phyloP scores from a whole-genome alignment of 2,113 vertebrate species.

The Pristiophorus japonicus region DNA sequence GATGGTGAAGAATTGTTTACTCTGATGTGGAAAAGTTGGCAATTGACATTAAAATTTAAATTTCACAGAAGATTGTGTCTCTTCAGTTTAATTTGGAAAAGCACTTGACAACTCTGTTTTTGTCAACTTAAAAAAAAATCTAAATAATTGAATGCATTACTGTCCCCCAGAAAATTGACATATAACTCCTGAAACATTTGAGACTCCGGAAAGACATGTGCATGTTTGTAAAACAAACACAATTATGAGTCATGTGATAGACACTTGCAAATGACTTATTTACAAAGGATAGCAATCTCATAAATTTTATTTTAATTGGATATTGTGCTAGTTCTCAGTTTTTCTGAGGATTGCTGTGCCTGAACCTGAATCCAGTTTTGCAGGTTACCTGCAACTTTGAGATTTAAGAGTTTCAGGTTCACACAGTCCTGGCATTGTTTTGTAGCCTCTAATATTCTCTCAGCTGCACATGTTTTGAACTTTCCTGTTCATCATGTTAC shows the following conservation, averaged over 20 bases:
- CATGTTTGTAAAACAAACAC: background rate
- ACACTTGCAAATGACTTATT: background rate
- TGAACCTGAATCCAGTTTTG: background rate
- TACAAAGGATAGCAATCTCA: background rate
- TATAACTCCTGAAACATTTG: too few species aligned
- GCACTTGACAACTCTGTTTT: background rate
- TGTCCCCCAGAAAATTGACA: background rate
- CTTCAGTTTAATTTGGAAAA: background rate
- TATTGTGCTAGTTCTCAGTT: background rate
- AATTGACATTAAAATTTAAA: background rate
- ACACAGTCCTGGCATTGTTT: background rate
- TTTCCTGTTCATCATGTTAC: background rate
- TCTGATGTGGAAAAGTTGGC: background rate
- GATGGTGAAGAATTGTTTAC: background rate
- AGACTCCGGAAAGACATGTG: too few species aligned
- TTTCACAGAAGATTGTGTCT: background rate
- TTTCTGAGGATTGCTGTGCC: background rate
- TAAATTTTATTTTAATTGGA: background rate
- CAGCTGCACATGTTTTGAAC: background rate
- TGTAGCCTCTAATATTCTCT: background rate
- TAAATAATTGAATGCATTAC: background rate
- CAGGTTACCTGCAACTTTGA: too few species aligned
- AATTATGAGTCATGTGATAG: background rate
- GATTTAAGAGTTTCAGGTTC: background rate
- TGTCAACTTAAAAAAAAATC: background rate